Percentiles rank a stretch among this genome's conserved stretches.
These are phyloP conservation scores for Oostethus manadensis DNA, from an alignment of 2,113 vertebrate genomes.

Conservation along the genomic window DNA sequence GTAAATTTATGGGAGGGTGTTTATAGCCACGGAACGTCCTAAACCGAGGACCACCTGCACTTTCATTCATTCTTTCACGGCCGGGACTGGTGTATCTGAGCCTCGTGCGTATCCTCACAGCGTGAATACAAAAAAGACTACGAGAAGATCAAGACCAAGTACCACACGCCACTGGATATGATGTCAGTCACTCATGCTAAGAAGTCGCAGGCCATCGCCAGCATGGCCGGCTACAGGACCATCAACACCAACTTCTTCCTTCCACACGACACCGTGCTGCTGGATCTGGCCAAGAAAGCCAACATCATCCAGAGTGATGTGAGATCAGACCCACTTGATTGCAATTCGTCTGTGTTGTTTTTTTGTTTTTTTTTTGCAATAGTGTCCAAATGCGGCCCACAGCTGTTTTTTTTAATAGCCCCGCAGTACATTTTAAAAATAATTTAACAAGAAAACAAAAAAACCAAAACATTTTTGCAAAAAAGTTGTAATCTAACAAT, in stretches of 20 bases:
- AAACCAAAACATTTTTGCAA: too few relatives aligned
- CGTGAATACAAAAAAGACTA: slow-evolving; percentile 87
- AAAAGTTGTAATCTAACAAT: too few relatives aligned
- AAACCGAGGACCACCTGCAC: too few relatives aligned
- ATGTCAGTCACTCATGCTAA: slow-evolving; percentile 83
- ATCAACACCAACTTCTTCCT: slow-evolving; percentile 72
- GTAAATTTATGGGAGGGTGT: too few relatives aligned
- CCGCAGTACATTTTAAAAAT: too few relatives aligned
- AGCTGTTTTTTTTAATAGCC: too few relatives aligned
- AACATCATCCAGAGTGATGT: slow-evolving; percentile 84
- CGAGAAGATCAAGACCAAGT: slow-evolving; percentile 84
- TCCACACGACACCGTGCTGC: slow-evolving; percentile 74
- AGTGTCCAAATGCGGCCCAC: too few relatives aligned
- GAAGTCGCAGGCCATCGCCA: slow-evolving; percentile 81
- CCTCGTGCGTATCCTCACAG: slow-evolving; percentile 56
- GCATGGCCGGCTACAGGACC: slow-evolving; percentile 77
- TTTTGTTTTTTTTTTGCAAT: too few relatives aligned
- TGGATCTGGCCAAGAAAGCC: slow-evolving; percentile 82
- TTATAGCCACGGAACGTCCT: too few relatives aligned
- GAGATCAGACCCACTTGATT: slow-evolving; percentile 38
- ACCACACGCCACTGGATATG: slow-evolving; percentile 85
- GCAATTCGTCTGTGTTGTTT: too few relatives aligned
- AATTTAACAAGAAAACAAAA: too few relatives aligned
- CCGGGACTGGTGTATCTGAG: not conserved
- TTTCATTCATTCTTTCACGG: not conserved